Conservation (phyloP, 2,888 invertebrate species). For the Agrochola circellaris region DNA sequence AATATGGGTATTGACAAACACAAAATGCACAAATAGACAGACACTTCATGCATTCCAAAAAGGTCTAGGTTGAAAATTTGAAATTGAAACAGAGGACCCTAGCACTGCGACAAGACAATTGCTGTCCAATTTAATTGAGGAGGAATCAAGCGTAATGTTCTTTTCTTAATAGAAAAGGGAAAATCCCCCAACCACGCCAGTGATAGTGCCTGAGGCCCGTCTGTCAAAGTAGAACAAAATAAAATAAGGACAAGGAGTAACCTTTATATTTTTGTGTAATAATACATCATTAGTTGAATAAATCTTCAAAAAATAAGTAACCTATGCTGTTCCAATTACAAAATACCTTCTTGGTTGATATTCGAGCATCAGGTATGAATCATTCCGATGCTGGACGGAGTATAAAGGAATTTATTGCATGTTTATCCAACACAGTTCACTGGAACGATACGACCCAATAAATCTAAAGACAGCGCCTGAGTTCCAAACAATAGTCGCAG, state of each 20-base stretch:
- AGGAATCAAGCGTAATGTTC: too few relatives aligned
- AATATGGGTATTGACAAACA: background rate
- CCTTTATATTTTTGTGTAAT: background rate
- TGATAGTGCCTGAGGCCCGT: too few relatives aligned
- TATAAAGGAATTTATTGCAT: slow-evolving; percentile 32
- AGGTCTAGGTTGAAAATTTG: too few relatives aligned
- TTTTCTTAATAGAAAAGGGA: background rate
- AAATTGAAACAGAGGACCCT: background rate
- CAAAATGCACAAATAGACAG: background rate
- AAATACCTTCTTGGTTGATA: background rate
- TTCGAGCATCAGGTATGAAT: background rate
- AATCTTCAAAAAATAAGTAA: background rate
- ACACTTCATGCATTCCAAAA: background rate
- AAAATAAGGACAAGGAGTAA: background rate
- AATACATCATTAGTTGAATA: background rate
- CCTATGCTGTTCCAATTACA: background rate
- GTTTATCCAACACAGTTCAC: slow-evolving; percentile 39
- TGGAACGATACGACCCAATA: slow-evolving; percentile 38
- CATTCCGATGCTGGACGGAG: background rate
- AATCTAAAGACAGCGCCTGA: slow-evolving; percentile 33
- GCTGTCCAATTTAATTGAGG: background rate
- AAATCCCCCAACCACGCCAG: too few relatives aligned
- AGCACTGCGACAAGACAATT: too few relatives aligned
- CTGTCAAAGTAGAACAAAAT: background rate
- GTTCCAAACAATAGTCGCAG: slow-evolving; percentile 50